A percentile compares a stretch with the other conserved stretches of the same genome.
Evolutionary conservation across 2,888 invertebrate species (phyloP).

Genomic region (Geophilus truncorum): DNA sequence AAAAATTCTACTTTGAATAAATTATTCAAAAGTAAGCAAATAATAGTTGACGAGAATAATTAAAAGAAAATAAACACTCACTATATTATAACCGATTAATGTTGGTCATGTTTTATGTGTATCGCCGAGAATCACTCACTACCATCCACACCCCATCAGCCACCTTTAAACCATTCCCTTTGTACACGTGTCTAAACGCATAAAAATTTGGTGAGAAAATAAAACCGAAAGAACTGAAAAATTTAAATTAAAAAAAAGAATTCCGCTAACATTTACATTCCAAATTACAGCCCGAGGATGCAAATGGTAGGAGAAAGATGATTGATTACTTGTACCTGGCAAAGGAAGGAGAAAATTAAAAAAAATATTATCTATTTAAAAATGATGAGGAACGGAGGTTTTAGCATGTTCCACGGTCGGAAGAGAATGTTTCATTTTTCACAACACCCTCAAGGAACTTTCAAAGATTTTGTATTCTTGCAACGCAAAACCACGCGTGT

Average conservation of each 20-base stretch:
- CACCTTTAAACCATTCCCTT: neutral
- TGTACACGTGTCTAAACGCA: neutral
- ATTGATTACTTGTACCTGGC: neutral
- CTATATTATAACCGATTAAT: too few relatives aligned
- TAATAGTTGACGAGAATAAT: too few relatives aligned
- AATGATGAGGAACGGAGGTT: neutral
- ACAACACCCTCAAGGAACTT: neutral
- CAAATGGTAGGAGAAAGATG: neutral
- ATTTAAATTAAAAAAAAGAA: neutral
- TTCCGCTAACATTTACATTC: neutral
- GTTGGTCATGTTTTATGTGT: too few relatives aligned
- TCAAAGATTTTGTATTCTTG: neutral
- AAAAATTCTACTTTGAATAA: too few relatives aligned
- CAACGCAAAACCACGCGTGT: neutral
- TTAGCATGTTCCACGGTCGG: neutral
- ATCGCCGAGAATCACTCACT: too few relatives aligned
- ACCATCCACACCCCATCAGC: too few relatives aligned
- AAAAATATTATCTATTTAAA: neutral
- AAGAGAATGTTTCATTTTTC: conserved; percentile 12
- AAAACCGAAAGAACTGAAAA: too few relatives aligned
- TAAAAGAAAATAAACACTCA: too few relatives aligned
- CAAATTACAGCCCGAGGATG: neutral
- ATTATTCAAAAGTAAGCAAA: too few relatives aligned
- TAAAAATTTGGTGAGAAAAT: neutral
- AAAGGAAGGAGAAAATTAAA: neutral